Evolutionary conservation across 2,888 invertebrate genomes (phyloP), one percentile per base, ranked within the genome.

Genomic region (Prosopocoilus inquinatus): DNA sequence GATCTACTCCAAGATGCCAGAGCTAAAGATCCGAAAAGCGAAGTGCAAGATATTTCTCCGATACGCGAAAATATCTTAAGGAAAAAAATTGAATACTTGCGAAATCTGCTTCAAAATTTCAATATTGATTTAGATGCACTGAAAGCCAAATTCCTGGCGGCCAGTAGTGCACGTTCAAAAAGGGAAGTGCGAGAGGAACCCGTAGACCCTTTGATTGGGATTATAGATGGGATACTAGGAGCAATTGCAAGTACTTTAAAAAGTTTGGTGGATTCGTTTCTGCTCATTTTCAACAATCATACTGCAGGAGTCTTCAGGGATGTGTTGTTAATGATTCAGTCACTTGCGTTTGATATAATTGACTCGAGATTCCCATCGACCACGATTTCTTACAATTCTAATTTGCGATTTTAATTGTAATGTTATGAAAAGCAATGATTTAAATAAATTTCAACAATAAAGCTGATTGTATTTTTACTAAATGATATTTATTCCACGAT

Each of bases 311-410:
- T 28, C 1, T 13, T 47, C n/a, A n/a, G 4, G 32, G 20, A 16
- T 4, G n/a, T 32, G 5, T 7, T 47, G 2, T 11, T 3, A 9
- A 33, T 32, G 13, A 9, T 47, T 3, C 47, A 47, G 28, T 11
- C 32, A 2, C 33, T 47, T 34, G 9, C 33, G n/a, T 47, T 32
- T 32, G 2, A 13, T 3, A 15, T 47, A 9, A 47, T 47, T 3
- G 47, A 47, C 47, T 13, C 3, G n/a, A n/a, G 12, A 20, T 47
- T 47, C 9, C 47, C 47, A n/a, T 32, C 47, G 11, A 47, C 47
- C 3, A 20, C 47, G 7, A 47, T 34, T 11, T 32, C 47, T 2
- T 47, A 47, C 33, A 33, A 13, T n/a, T 47, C 47, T 12, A 2
- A 20, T n/a, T 38, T 38, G n/a, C n/a, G n/a, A n/a, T n/a, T n/a